Evolutionary conservation across 2,113 vertebrate species (phyloP), one percentile per base, ranked within the genome.

Genomic region (Peucedramus taeniatus): DNA sequence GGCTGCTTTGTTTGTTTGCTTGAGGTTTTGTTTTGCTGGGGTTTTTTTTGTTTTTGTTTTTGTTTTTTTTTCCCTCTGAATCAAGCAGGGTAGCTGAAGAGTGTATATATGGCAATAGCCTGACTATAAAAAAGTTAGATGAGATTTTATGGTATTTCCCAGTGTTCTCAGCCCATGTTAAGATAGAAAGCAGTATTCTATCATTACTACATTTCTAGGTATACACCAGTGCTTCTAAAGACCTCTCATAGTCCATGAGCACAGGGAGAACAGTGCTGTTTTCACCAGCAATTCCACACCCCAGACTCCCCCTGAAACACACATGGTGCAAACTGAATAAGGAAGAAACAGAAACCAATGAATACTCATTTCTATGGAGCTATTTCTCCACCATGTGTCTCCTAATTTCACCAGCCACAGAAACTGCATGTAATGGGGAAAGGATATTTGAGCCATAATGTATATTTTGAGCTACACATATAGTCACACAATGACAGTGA

Each of bases 191-290:
- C 4, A 59, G 10, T 19, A 75, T 68, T 78, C 37, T 50, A 23
- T 7, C 21, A 31, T n/a, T 68, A 82, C 30, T 37, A 75, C 35
- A n/a, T 31, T 83, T 77, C n/a, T 42, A 70, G 37, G 35, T 42
- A 81, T 6, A 66, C 30, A 35, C 2, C 2, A 2, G 27, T 24
- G 50, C 28, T 84, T 84, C 37, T 57, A 56, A 76, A 79, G 37
- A 64, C 15, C 49, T 28, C 31, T 72, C 27, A 22, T 0, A 72
- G 39, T 15, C 37, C 24, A 45, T 1, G 0, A 45, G 8, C 15
- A 71, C 17, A 61, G 8, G 3, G 11, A 79, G 22, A n/a, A n/a
- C 10, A 69, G 26, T 9, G 16, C 19, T 51, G 24, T 49, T 69
- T 66, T 35, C 28, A 70, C 11, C 61, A 45, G 45, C 1, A 2